Base-by-base conservation (phyloP, 2,113 vertebrate species). In the Myiopsitta monachus region DNA sequence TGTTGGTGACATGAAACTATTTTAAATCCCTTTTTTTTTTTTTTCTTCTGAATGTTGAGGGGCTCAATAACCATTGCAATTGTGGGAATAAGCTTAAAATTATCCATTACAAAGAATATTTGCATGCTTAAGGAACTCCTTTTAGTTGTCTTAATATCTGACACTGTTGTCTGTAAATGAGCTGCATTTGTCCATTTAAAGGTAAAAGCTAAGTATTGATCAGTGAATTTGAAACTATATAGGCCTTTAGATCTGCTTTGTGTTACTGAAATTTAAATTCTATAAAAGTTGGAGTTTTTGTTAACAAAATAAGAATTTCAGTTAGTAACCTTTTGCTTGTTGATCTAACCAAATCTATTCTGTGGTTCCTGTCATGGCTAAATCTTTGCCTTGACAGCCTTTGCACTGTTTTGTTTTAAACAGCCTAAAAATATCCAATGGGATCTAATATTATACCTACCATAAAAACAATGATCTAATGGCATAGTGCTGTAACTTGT, bases 221-320 rank as follows among this genome's bases (percentile, higher is more conserved):
- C 31, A 73, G 94, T 89, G 80, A 80, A 87, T 95, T 96, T 31
- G 51, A 88, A 95, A 85, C 74, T 80, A 67, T 26, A 70, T 44
- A 95, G 75, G 62, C 59, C 22, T 78, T 96, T 87, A 77, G 55
- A 39, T 93, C 94, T 93, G 54, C 78, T 74, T 96, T 97, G 87
- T 96, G 79, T 94, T 88, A 89, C 38, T 39, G 73, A 93, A 94
- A 75, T 94, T 83, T 83, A 79, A 86, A 97, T 96, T 94, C 73
- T 52, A 64, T 95, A 59, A 70, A 97, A 97, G 49, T 78, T 85
- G 87, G 74, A 67, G 19, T 62, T 91, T 94, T 96, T 96, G 88
- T 95, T 96, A 97, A 96, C 70, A 87, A 94, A 90, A 74, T 51
- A 43, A 72, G 61, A 89, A 47, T 96, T 96, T 96, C 87, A 69